These are phyloP conservation scores for Pyrrhosoma nymphula DNA, from an alignment of 2,888 invertebrate genomes.

Conservation along the genomic window DNA sequence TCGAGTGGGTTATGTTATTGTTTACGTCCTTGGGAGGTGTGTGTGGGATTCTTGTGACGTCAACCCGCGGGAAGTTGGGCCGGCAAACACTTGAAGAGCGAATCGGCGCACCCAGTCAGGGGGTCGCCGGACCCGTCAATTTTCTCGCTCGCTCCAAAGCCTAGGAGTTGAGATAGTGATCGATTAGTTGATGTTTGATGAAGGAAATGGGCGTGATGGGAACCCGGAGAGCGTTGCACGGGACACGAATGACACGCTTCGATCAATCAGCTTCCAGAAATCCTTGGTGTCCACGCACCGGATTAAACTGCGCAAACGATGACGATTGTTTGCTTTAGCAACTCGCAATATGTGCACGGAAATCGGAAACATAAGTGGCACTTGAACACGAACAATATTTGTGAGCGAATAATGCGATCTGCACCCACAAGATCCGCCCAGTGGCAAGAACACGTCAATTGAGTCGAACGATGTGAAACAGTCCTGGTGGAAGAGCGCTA, in stretches of 20 bases:
- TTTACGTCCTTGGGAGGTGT: neutral
- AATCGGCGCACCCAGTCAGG: neutral
- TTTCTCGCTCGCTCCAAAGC: neutral
- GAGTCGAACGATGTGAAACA: neutral
- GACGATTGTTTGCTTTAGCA: neutral
- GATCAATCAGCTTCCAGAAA: neutral
- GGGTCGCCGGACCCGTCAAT: neutral
- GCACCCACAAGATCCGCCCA: neutral
- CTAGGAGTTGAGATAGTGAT: neutral
- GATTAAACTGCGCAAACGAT: neutral
- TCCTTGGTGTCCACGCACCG: neutral
- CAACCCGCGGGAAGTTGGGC: neutral
- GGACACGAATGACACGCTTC: neutral
- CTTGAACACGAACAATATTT: neutral
- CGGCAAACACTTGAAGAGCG: conserved; percentile 12
- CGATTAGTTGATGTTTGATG: neutral
- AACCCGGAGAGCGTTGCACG: neutral
- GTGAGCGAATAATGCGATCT: neutral
- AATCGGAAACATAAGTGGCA: neutral
- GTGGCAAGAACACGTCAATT: neutral
- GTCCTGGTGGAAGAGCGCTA: neutral
- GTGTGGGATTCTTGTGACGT: neutral
- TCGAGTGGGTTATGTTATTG: neutral
- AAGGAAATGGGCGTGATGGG: neutral
- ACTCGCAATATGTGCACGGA: neutral